These are phyloP conservation scores for Scomber scombrus DNA, from an alignment of 2,113 vertebrate species.

Conservation along the genomic window DNA sequence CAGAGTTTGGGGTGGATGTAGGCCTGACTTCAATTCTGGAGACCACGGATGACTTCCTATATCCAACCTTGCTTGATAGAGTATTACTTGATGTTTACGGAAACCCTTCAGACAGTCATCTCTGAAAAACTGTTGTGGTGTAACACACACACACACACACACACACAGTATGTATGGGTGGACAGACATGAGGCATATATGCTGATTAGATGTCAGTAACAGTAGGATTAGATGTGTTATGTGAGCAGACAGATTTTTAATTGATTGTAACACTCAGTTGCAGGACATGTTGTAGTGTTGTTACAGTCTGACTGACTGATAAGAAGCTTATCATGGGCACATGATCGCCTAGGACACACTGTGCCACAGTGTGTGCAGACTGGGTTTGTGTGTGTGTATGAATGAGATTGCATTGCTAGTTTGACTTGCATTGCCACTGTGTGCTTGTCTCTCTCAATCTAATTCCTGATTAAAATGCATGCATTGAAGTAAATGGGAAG, in stretches of 20 bases:
- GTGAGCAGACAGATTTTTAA: constrained; percentile 20
- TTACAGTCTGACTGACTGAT: constrained; percentile 7
- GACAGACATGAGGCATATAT: not conserved
- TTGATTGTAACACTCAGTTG: constrained; percentile 5
- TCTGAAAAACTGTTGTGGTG: no score
- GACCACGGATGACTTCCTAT: no score
- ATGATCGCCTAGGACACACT: not conserved
- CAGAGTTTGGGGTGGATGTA: no score
- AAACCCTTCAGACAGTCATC: no score
- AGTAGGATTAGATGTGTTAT: constrained; percentile 7
- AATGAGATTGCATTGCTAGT: no score
- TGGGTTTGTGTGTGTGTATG: no score
- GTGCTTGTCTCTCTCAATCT: not conserved
- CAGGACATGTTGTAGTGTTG: constrained; percentile 2
- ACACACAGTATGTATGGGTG: not conserved
- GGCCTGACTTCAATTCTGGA: no score
- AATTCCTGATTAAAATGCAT: not conserved
- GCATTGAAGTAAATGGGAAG: not conserved
- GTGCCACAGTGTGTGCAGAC: not conserved
- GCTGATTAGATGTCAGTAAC: constrained; percentile 1
- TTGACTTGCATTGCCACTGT: not conserved
- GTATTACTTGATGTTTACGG: no score
- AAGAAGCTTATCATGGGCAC: constrained; percentile 3
- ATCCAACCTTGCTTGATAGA: no score
- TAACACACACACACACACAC: no score